A percentile compares a stretch with the other conserved stretches of the same genome.
Conservation (phyloP, 2,797 vertebrate genomes). For the Meriones psammophilus region DNA sequence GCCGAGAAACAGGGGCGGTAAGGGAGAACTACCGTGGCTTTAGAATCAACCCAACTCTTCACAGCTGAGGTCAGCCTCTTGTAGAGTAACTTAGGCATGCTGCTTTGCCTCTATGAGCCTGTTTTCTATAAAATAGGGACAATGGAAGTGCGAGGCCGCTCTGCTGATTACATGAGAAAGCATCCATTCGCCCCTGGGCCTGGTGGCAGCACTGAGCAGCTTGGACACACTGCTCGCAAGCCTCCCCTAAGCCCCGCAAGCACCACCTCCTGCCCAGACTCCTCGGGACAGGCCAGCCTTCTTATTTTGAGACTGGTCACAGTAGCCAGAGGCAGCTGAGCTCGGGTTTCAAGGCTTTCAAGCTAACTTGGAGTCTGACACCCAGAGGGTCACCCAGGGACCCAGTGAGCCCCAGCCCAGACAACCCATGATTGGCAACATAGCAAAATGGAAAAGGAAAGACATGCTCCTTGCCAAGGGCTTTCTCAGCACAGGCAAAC, state of each 20-base stretch:
- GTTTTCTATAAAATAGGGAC: neutral
- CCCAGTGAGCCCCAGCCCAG: neutral
- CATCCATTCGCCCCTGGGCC: neutral
- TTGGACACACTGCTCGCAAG: neutral
- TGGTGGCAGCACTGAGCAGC: neutral
- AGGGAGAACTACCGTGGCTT: neutral
- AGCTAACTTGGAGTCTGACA: neutral
- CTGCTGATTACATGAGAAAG: neutral
- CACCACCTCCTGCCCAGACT: neutral
- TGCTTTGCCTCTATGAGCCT: neutral
- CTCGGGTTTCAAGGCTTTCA: constrained; percentile 33
- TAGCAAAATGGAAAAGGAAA: constrained; percentile 40
- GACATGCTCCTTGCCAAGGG: constrained; percentile 27
- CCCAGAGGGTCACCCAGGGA: neutral
- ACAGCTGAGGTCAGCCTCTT: neutral
- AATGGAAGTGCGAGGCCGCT: neutral
- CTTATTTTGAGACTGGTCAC: neutral
- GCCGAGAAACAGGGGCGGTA: neutral
- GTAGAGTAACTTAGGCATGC: neutral
- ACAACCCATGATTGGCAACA: neutral
- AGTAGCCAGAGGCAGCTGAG: neutral
- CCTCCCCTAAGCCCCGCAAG: neutral
- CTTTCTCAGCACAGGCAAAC: neutral
- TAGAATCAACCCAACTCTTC: neutral
- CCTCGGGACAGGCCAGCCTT: neutral